These are phyloP conservation scores for Merodon equestris DNA, from an alignment of 2,888 invertebrate genomes.

Conservation along the genomic window DNA sequence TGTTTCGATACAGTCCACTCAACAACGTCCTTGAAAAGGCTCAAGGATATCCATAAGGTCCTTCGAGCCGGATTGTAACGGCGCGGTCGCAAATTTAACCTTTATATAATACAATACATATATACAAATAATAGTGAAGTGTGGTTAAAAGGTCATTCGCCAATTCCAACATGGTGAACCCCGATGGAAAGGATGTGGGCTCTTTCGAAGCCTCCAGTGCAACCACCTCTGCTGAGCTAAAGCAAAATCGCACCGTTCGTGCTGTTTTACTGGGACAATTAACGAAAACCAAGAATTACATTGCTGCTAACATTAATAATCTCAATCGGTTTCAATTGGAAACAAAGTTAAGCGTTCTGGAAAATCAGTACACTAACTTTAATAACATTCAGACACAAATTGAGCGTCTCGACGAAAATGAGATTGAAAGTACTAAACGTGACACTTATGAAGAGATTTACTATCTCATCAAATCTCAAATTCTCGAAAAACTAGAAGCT, in stretches of 20 bases:
- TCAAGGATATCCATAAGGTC: too few species aligned
- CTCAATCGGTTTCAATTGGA: slow-evolving; percentile 1
- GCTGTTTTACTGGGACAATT: slow-evolving; percentile 1
- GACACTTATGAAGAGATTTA: neutral
- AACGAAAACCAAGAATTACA: neutral
- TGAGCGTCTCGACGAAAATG: neutral
- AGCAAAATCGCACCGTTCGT: neutral
- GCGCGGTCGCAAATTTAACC: too few species aligned
- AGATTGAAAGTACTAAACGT: neutral
- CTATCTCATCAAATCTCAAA: neutral
- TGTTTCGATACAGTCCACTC: too few species aligned
- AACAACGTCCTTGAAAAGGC: too few species aligned
- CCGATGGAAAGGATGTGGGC: too few species aligned
- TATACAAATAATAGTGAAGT: too few species aligned
- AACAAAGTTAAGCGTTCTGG: slow-evolving; percentile 2
- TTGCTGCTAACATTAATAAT: neutral
- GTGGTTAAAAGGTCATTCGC: too few species aligned
- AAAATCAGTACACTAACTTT: neutral
- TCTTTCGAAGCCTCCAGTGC: too few species aligned
- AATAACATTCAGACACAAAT: slow-evolving; percentile 4
- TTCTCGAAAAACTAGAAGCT: neutral
- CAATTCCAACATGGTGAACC: too few species aligned
- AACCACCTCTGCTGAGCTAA: neutral
- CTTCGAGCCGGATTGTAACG: neutral
- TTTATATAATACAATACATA: too few species aligned